A percentile compares a stretch with the other conserved stretches of the same genome.
Conservation (phyloP, 1,140 invertebrate genomes). For the Pseudomyrmex cubaensis region DNA sequence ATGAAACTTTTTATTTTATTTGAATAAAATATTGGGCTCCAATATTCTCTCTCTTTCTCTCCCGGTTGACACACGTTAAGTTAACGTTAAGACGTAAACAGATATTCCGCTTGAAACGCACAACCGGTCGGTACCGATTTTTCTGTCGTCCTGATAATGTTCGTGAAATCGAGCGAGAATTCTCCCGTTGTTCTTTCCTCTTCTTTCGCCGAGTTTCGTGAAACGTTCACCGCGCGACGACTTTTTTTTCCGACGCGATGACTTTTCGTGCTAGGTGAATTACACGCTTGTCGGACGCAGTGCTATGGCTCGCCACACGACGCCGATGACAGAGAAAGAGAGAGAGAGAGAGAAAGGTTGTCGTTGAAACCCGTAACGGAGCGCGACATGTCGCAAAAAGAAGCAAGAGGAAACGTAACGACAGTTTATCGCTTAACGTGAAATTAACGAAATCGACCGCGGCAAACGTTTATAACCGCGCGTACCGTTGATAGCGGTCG, state of each 20-base stretch:
- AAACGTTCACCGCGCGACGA: slow-evolving; percentile 57
- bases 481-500: too few species aligned
- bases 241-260: slow-evolving; percentile 80
- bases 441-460: slow-evolving; percentile 71
- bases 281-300: slow-evolving; percentile 83
- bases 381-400: slow-evolving; percentile 46
- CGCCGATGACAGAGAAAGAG: background rate
- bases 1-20: too few species aligned
- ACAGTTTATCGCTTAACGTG: slow-evolving; percentile 61
- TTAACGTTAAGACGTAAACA: background rate
- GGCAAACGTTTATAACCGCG: slow-evolving; percentile 18
- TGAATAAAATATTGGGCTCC: too few species aligned
- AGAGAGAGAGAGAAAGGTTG: background rate
- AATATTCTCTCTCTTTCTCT: too few species aligned
- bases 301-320: slow-evolving; percentile 57
- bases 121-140: slow-evolving; percentile 17
- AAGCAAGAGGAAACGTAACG: slow-evolving; percentile 15
- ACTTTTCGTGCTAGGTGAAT: slow-evolving; percentile 80
- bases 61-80: too few species aligned
- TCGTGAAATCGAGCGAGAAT: slow-evolving; percentile 55
- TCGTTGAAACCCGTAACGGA: slow-evolving; percentile 32
- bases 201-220: slow-evolving; percentile 27
- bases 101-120: slow-evolving; percentile 28
- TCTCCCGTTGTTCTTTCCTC: slow-evolving; percentile 43
- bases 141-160: slow-evolving; percentile 45